Conservation (phyloP, 2,797 vertebrate species). For the Mormyrus proboscirostris region DNA sequence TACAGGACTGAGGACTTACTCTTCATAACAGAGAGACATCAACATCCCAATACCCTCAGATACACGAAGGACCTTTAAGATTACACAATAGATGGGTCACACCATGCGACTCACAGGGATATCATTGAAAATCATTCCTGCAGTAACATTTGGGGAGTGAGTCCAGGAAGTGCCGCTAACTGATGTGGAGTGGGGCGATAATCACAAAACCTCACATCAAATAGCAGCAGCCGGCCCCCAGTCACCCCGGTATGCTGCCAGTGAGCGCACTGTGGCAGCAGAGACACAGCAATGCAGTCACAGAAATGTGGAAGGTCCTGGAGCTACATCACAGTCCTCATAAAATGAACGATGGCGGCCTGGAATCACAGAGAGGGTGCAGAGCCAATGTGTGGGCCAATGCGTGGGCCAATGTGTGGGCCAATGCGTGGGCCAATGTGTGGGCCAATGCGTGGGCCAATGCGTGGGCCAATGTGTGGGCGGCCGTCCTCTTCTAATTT, state of each 20-base stretch:
- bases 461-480: not conserved
- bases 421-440: too few relatives aligned
- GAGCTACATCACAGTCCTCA: not conserved
- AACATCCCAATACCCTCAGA: not conserved
- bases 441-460: not conserved
- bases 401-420: not conserved
- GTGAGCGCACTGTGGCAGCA: not conserved
- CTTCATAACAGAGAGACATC: not conserved
- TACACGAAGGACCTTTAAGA: not conserved
- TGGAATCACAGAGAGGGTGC: not conserved
- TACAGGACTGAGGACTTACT: not conserved
- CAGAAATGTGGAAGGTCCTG: not conserved
- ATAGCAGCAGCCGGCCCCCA: not conserved
- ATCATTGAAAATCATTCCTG: not conserved
- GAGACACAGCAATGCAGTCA: not conserved
- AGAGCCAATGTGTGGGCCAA: not conserved
- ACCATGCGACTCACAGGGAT: not conserved
- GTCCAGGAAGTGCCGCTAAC: not conserved
- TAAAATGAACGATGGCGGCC: not conserved
- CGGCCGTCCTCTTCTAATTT: not conserved
- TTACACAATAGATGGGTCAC: not conserved
- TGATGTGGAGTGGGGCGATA: not conserved
- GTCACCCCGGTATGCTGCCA: slow-evolving; percentile 3
- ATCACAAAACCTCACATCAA: slow-evolving; percentile 14
- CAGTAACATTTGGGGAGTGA: not conserved